Evolutionary conservation across 2,113 vertebrate genomes (phyloP).

Genomic region (Rhea americana): DNA sequence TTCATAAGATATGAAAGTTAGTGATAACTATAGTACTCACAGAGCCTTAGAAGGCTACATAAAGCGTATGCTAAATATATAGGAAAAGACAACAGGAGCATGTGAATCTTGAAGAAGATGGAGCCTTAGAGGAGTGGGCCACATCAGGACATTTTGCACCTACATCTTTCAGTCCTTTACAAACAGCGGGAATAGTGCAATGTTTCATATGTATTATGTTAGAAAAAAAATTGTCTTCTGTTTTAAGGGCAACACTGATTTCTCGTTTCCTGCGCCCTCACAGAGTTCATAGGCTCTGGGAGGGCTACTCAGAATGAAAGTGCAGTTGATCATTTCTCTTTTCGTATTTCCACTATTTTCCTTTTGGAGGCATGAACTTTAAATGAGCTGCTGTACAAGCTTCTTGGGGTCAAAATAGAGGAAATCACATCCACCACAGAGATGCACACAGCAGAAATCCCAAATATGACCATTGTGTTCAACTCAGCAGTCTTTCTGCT

Average conservation of each 20-base stretch:
- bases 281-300: background rate
- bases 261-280: background rate
- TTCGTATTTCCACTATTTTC: slow-evolving; percentile 6
- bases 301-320: slow-evolving; percentile 9
- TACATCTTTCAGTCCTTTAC: background rate
- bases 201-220: background rate
- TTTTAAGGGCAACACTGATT: slow-evolving; percentile 34
- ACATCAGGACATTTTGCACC: background rate
- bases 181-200: background rate
- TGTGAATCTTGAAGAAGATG: background rate
- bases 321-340: slow-evolving; percentile 7
- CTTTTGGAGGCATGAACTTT: slow-evolving; percentile 37
- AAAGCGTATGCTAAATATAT: background rate
- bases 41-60: background rate
- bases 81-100: background rate
- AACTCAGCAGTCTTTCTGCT: slow-evolving; percentile 43
- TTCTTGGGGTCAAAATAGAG: slow-evolving; percentile 56
- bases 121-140: background rate
- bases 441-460: slow-evolving; percentile 20
- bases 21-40: background rate
- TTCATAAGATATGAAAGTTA: background rate
- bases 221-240: background rate
- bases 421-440: slow-evolving; percentile 61
- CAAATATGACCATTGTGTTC: slow-evolving; percentile 57
- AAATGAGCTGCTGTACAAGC: slow-evolving; percentile 59